phyloP scores from a whole-genome alignment of 1,140 invertebrate genomes.

The Trachelipus rathkii region DNA sequence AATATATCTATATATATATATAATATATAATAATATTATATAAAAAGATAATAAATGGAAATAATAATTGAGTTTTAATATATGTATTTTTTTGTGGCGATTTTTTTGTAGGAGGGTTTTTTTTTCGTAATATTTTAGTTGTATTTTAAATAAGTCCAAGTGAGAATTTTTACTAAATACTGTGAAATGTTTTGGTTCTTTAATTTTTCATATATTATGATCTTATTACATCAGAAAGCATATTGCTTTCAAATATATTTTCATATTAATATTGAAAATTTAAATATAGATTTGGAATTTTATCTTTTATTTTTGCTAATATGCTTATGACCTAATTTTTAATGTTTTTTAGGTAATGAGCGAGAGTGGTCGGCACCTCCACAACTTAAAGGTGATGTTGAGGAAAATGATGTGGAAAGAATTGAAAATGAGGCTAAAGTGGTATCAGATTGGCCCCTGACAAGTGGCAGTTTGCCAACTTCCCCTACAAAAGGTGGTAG shows the following conservation, averaged over 20 bases:
- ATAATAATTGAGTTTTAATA: no score
- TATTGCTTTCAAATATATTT: background rate
- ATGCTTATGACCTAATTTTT: background rate
- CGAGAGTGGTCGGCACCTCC: conserved; percentile 16
- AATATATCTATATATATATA: no score
- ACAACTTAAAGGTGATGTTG: background rate
- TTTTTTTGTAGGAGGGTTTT: no score
- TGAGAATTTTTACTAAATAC: no score
- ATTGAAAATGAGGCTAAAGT: background rate
- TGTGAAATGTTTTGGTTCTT: no score
- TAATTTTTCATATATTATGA: no score
- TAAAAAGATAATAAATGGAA: no score
- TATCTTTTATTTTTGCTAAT: background rate
- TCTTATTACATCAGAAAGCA: no score
- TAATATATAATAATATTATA: no score
- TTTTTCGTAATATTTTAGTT: no score
- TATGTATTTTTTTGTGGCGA: no score
- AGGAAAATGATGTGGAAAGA: background rate
- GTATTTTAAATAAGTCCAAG: no score
- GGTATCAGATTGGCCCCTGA: background rate
- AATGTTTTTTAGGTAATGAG: conserved; percentile 48
- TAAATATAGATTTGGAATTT: background rate
- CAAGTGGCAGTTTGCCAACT: conserved; percentile 7
- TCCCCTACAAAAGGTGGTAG: background rate
- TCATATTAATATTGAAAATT: background rate